phyloP scores from a whole-genome alignment of 2,888 invertebrate genomes.

The Mesoligia furuncula region DNA sequence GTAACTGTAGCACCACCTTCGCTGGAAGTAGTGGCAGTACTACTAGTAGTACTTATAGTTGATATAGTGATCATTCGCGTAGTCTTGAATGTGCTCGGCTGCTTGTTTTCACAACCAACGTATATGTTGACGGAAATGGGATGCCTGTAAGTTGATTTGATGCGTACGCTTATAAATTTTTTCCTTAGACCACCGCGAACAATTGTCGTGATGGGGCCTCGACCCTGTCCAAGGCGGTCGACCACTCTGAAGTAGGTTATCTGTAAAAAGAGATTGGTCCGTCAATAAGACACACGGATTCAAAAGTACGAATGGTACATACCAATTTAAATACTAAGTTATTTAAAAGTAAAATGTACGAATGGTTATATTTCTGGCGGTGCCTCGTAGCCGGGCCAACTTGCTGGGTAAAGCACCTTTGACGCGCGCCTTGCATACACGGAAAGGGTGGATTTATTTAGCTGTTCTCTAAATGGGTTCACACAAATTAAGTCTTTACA shows the following conservation, averaged over 20 bases:
- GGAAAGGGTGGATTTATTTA: no score
- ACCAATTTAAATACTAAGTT: no score
- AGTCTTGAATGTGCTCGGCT: constrained; percentile 14
- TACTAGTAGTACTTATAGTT: no score
- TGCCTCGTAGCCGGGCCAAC: no score
- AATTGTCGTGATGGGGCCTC: constrained; percentile 75
- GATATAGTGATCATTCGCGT: background rate
- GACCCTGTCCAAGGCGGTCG: constrained; percentile 79
- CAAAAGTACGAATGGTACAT: no score
- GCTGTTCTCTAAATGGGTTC: no score
- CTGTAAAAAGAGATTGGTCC: constrained; percentile 72
- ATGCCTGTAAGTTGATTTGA: constrained; percentile 75
- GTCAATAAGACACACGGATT: background rate
- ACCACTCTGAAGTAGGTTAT: constrained; percentile 82
- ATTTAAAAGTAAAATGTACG: no score
- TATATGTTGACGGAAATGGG: constrained; percentile 83
- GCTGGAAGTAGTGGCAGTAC: background rate
- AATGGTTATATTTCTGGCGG: no score
- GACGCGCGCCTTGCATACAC: no score
- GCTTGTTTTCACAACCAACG: constrained; percentile 79
- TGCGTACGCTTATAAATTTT: constrained; percentile 73
- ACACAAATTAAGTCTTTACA: no score
- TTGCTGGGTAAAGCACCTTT: no score
- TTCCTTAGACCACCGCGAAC: constrained; percentile 78
- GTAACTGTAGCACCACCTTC: background rate